Base-by-base conservation (phyloP, 2,113 vertebrate species). In the Microcebus ravelobensis region DNA sequence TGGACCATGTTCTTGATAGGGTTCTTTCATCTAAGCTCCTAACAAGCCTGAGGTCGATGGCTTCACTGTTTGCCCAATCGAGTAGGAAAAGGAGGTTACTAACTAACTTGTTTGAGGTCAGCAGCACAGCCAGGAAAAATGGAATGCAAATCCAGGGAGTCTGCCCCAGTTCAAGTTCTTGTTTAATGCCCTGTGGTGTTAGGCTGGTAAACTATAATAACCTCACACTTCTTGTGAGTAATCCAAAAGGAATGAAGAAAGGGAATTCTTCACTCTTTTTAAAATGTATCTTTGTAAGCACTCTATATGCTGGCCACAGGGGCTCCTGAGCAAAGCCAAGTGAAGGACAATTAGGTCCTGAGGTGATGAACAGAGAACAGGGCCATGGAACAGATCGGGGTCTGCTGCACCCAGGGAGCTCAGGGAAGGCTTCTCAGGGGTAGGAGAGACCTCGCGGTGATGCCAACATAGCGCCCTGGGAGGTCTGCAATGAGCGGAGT, bases 331-430 rank as follows among this genome's bases (percentile, higher is more conserved):
- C 6, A 14, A 77, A 77, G 95, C 25, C n/a, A 21, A 25, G 57
- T 23, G 23, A 76, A 52, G 9, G 39, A 39, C n/a, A 11, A 3
- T 29, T 52, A 25, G 13, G 65, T 21, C 61, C 48, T 29, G 50
- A 14, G 12, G 11, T 4, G 29, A 61, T 0, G 50, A 63, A 15
- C 36, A 14, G 20, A 65, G 36, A 63, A 34, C 31, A 11, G 27
- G 36, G 31, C 13, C 3, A 3, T 45, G 55, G 63, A 50, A n/a
- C 9, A 7, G 8, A n/a, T 12, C 0, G 0, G 25, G 3, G 15
- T 77, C 45, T 7, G 25, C 4, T 52, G 34, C 14, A 6, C 2
- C 52, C 27, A 14, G 20, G 34, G 2, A 4, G 55, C 12, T 29
- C n/a, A 36, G 29, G 63, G 29, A 27, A 71, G 88, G 52, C 63